phyloP scores from a whole-genome alignment of 2,113 vertebrate species.

The Hippoglossus stenolepis region DNA sequence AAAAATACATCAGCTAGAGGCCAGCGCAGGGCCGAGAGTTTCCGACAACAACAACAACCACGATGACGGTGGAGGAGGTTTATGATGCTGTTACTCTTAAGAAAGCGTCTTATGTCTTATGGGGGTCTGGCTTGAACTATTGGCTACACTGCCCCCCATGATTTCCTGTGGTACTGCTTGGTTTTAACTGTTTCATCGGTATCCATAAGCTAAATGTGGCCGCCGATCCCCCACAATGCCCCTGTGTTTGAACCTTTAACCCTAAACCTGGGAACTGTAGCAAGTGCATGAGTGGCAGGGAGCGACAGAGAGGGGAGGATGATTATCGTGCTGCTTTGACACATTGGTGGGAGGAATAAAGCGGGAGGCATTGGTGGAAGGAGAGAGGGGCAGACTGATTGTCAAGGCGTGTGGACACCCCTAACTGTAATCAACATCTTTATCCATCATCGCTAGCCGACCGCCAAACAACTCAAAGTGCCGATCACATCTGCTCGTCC shows the following conservation, averaged over 20 bases:
- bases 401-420: conserved; percentile 22
- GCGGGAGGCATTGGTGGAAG: conserved; percentile 23
- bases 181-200: too few species aligned
- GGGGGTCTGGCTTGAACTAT: too few species aligned
- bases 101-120: too few species aligned
- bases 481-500: conserved; percentile 41
- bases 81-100: too few species aligned
- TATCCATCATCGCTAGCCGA: conserved; percentile 58
- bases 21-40: too few species aligned
- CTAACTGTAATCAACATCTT: conserved; percentile 63
- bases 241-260: conserved; percentile 1
- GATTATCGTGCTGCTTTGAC: conserved; percentile 46
- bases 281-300: neutral
- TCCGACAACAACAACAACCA: too few species aligned
- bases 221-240: neutral
- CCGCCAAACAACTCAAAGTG: conserved; percentile 27
- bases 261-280: conserved; percentile 23
- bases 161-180: too few species aligned
- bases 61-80: too few species aligned
- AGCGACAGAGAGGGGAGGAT: conserved; percentile 33
- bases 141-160: too few species aligned
- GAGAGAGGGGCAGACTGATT: conserved; percentile 21
- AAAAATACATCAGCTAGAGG: too few species aligned
- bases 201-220: neutral
- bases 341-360: conserved; percentile 39